These are phyloP conservation scores for Epirrita christyi DNA, from an alignment of 2,888 invertebrate genomes.

Conservation along the genomic window DNA sequence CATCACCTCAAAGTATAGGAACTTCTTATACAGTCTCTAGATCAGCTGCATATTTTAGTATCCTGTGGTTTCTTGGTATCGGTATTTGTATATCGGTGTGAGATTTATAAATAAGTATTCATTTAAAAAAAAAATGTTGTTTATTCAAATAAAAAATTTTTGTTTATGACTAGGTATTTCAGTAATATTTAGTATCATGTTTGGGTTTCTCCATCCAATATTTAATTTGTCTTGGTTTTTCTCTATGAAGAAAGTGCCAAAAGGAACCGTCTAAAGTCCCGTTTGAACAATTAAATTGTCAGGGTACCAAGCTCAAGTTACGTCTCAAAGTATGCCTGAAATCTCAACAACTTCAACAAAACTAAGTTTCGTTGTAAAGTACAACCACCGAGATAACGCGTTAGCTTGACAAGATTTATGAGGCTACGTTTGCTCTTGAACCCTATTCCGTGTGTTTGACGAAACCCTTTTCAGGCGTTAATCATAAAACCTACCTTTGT, in stretches of 20 bases:
- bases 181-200: too few relatives aligned
- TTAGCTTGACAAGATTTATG: neutral
- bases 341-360: slow-evolving; percentile 1
- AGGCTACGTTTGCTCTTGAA: neutral
- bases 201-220: too few relatives aligned
- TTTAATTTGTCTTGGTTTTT: too few relatives aligned
- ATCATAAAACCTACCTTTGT: slow-evolving; percentile 10
- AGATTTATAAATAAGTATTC: too few relatives aligned
- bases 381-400: neutral
- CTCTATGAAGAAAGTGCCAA: neutral
- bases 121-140: too few relatives aligned
- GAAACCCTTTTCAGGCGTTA: slow-evolving; percentile 2
- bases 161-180: too few relatives aligned
- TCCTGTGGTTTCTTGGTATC: neutral
- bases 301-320: neutral
- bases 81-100: too few relatives aligned
- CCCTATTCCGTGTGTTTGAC: neutral
- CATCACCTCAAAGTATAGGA: neutral
- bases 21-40: neutral
- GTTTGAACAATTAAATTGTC: neutral
- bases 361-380: slow-evolving; percentile 1
- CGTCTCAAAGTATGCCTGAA: neutral
- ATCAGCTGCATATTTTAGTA: neutral
- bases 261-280: neutral
- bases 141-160: too few relatives aligned